A percentile compares a stretch with the other conserved stretches of the same genome.
These are phyloP conservation scores for Hydrocynus forskahlii DNA, from an alignment of 2,797 vertebrate species.

Conservation along the genomic window DNA sequence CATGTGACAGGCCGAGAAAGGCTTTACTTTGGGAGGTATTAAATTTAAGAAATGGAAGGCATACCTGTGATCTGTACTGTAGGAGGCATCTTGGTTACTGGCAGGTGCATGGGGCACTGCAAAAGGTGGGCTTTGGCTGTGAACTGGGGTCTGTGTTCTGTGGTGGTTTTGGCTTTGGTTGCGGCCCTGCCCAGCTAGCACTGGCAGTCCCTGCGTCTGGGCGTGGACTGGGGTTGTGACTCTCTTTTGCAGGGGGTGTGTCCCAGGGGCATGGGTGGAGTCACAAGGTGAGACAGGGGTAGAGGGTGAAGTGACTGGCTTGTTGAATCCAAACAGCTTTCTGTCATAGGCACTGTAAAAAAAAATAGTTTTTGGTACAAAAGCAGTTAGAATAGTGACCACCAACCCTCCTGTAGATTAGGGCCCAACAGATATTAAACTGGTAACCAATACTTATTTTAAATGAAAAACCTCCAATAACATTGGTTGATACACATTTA, in stretches of 20 bases:
- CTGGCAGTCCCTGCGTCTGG: slow-evolving; percentile 54
- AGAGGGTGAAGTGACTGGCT: slow-evolving; percentile 82
- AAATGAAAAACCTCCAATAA: too few species aligned
- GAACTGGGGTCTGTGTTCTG: slow-evolving; percentile 60
- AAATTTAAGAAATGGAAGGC: not conserved
- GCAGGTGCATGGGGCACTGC: slow-evolving; percentile 81
- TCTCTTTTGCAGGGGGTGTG: slow-evolving; percentile 72
- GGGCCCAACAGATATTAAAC: too few species aligned
- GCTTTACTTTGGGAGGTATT: not conserved
- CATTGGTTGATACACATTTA: too few species aligned
- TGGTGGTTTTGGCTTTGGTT: slow-evolving; percentile 61
- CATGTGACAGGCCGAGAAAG: not conserved
- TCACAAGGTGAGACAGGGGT: slow-evolving; percentile 75
- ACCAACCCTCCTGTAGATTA: too few species aligned
- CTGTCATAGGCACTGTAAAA: slow-evolving; percentile 87
- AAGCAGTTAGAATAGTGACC: not conserved
- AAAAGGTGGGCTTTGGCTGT: slow-evolving; percentile 74
- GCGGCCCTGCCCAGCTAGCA: slow-evolving; percentile 49
- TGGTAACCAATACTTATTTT: too few species aligned
- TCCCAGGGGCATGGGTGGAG: slow-evolving; percentile 71
- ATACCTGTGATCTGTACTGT: slow-evolving; percentile 87
- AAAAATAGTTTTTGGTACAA: not conserved
- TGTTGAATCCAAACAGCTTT: slow-evolving; percentile 86
- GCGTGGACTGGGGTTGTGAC: slow-evolving; percentile 61
- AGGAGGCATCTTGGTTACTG: slow-evolving; percentile 77